phyloP scores from a whole-genome alignment of 2,797 vertebrate species.

The Rachycentron canadum region DNA sequence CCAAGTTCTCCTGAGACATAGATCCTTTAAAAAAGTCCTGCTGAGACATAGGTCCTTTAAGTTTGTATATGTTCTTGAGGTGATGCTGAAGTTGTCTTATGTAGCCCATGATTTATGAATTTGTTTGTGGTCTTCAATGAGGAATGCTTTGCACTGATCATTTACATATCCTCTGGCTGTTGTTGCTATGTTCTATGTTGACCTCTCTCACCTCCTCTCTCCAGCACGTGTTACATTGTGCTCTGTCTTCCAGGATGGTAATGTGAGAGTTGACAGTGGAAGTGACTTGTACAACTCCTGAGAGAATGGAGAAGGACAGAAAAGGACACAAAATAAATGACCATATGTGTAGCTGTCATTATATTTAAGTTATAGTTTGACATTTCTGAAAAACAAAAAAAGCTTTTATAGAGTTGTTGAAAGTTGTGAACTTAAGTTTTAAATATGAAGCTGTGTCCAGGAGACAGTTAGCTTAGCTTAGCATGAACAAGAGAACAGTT shows the following conservation, averaged over 20 bases:
- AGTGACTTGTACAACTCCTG: constrained; percentile 73
- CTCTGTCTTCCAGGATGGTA: constrained; percentile 59
- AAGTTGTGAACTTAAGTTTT: not conserved
- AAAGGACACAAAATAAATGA: not conserved
- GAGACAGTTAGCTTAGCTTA: not conserved
- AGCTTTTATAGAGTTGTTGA: not conserved
- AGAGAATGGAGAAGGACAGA: constrained; percentile 14
- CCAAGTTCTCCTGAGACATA: no score
- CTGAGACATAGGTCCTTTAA: not conserved
- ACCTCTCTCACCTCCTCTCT: constrained; percentile 78
- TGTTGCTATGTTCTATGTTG: not conserved
- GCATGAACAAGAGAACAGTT: not conserved
- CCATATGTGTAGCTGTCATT: not conserved
- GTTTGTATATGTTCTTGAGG: not conserved
- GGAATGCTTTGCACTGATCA: not conserved
- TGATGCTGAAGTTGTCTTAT: not conserved
- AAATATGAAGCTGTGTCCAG: not conserved
- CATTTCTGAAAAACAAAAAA: no score
- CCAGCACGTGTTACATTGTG: not conserved
- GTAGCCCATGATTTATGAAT: not conserved
- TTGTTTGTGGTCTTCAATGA: not conserved
- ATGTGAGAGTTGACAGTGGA: not conserved
- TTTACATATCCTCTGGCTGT: not conserved
- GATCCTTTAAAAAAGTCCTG: no score
- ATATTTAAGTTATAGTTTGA: not conserved